Conservation (phyloP, 2,888 invertebrate genomes). For the Smittia aterrima region DNA sequence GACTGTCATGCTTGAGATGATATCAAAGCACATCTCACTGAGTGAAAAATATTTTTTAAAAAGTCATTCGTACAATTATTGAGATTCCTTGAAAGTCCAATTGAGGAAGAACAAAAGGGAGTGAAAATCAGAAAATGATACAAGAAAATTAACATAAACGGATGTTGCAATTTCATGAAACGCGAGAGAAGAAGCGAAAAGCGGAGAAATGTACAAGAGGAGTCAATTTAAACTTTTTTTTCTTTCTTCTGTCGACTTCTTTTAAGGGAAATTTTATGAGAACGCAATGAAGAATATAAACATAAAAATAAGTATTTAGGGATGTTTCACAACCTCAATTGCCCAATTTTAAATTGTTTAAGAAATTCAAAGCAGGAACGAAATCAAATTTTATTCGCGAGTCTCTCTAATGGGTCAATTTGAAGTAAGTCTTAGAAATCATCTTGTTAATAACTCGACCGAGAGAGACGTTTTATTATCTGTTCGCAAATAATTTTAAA, state of each 20-base stretch:
- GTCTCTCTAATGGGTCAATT: too few relatives aligned
- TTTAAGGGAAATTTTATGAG: neutral
- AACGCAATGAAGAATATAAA: neutral
- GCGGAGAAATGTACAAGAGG: slow-evolving; percentile 17
- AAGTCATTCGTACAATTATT: too few relatives aligned
- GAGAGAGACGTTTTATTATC: too few relatives aligned
- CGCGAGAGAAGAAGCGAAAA: neutral
- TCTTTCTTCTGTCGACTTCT: neutral
- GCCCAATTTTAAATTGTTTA: slow-evolving; percentile 13
- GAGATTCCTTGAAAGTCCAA: too few relatives aligned
- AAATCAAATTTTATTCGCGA: neutral
- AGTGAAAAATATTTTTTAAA: too few relatives aligned
- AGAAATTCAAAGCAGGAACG: neutral
- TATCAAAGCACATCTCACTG: too few relatives aligned
- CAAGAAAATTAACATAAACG: slow-evolving; percentile 15
- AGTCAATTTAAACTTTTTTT: slow-evolving; percentile 5
- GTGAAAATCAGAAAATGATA: slow-evolving; percentile 22
- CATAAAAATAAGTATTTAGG: slow-evolving; percentile 22
- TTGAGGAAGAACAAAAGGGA: neutral
- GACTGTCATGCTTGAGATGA: too few relatives aligned
- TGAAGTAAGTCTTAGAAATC: too few relatives aligned
- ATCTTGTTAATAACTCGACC: too few relatives aligned
- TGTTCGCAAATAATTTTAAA: neutral
- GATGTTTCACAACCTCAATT: slow-evolving; percentile 27
- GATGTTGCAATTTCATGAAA: neutral